Base-by-base conservation (phyloP, 2,888 invertebrate genomes). In the Teleogryllus oceanicus region DNA sequence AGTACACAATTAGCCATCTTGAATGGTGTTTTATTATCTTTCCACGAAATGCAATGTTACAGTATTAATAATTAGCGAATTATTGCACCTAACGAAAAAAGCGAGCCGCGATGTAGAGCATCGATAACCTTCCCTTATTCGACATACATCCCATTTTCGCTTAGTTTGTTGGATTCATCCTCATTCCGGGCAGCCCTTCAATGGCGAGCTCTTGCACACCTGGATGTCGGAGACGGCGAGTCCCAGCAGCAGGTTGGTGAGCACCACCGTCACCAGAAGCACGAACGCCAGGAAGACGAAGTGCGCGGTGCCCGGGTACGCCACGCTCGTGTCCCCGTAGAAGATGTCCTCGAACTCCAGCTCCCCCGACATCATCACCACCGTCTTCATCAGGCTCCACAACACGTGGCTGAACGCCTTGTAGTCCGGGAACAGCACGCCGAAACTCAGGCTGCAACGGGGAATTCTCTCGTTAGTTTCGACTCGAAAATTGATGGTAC, bases 281-380 rank as follows among this genome's bases (percentile, higher is more conserved):
- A 95, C 94, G 86, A 95, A 96, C 76, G 91, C 89, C 3, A 94
- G 86, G 83, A 94, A 93, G 88, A 95, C 91, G 5, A 92, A 88
- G 83, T 95, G 94, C 0, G 94, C 91, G 0, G 95, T 94, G 13
- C 91, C 89, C 0, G 92, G 92, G 85, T 93, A 94, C 81, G 91
- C 88, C 16, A 93, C 82, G 8, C 81, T 77, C n/a, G 51, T 62
- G 4, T 90, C 89, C 83, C 85, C 83, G 80, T 93, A 94, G 85
- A 95, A 95, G 82, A 95, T 93, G 84, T 95, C 94, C 85, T 95
- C 95, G 83, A 94, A 94, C 85, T 95, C 95, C 78, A 95, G 86
- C 86, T 96, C 95, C 0, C 95, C 95, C 0, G 94, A 93, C 95
- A 96, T 94, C 95, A 96, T 95, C 84, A 95, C 93, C 18, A 95